Base-by-base conservation (phyloP, 2,113 vertebrate genomes). In the Naja naja region DNA sequence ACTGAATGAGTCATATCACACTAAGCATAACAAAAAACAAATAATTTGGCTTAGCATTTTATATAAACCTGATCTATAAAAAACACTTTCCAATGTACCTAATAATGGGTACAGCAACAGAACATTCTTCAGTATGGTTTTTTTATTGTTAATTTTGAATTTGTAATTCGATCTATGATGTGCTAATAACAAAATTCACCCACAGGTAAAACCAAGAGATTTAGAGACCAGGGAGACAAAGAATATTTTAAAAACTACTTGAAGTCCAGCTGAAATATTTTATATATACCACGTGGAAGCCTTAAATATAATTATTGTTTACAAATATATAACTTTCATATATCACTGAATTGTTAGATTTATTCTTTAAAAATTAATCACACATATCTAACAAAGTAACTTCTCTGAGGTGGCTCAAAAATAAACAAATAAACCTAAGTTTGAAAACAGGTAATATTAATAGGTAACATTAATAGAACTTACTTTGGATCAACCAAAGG, bases 401-500 rank as follows among this genome's bases (percentile, higher is more conserved):
- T n/a, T 69, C 60, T 69, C 30, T 34, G 64, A 69, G 30, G 14
- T 16, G 30, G 64, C 34, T 16, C 60, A 69, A 69, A 69, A n/a
- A 69, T 69, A 69, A 34, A 64, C 30, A 69, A 69, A 60, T 60
- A 60, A 27, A 6, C 14, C 92, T 53, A 90, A 3, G 4, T 6
- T 5, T 12, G 8, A 89, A 1, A 90, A 95, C 81, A 1, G 1
- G 52, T 92, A 60, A 60, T 60, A 60, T 27, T 27, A 60, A 60
- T 60, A 60, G 58, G 86, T 52, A 30, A 54, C 22, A 30, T 39
- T 9, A 0, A 0, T 47, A 9, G 1, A 47, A 93, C 98, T 98
- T 98, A 99, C 99, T 99, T 99, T 81, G 99, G 99, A 97, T 99
- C 99, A 90, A 99, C 98, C 34, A 99, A 98, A 1, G 99, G 99